Base-by-base conservation (phyloP, 2,113 vertebrate species). In the Daboia siamensis region DNA sequence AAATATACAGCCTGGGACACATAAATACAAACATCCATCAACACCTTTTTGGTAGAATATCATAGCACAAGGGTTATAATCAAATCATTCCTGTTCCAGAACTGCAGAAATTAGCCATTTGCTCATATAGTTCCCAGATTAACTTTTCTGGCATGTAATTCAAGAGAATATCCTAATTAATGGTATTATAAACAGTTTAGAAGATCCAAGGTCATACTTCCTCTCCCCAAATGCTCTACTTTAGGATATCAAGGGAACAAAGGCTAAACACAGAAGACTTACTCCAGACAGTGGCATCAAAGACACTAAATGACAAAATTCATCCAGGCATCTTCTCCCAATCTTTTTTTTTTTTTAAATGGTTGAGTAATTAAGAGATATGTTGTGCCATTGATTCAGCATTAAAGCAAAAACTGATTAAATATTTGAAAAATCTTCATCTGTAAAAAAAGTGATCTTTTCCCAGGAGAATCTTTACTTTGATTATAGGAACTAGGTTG, bases 401-500 rank as follows among this genome's bases (percentile, higher is more conserved):
- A 88, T 88, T 74, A 74, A 80, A 44, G 86, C 5, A 10, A 64
- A 88, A 88, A n/a, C 39, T 59, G 39, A 29, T 17, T 26, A n/a
- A 86, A 59, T 86, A 54, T 17, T 29, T 74, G 51, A 48, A 61
- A 54, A 87, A n/a, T 29, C 21, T 69, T 56, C 51, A 56, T 64
- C 15, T 46, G 17, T 92, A 80, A 91, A 33, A 39, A 86, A 86
- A 48, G 9, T 92, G 33, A 92, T 86, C 86, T 56, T 92, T 88
- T 56, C 59, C 33, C 51, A 88, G 51, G 51, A 80, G 91, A 64
- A 56, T 80, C 59, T 74, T 74, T n/a, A 29, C 12, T 55, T 56
- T 88, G 51, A 88, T 56, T 55, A 7, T 33, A 74, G 33, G 61
- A 88, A 92, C 51, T 88, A 88, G 61, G 91, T 88, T 64, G 56